Evolutionary conservation across 37 sponge, comb jelly and placozoan species (phyloP).

Genomic region (Eunapius fragilis): DNA sequence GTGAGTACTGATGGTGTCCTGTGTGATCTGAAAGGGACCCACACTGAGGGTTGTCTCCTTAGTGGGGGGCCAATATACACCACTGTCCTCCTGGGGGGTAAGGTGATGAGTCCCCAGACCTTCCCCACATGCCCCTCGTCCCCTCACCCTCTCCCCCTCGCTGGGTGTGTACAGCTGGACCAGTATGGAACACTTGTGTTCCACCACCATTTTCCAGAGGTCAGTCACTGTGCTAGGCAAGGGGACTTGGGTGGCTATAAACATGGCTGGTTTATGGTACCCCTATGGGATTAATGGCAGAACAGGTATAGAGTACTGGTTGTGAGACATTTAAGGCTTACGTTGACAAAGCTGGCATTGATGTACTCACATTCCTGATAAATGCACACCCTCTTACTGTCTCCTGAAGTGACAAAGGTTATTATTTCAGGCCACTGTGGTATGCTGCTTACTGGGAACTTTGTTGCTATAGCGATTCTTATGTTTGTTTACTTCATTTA

Average conservation of each 20-base stretch:
- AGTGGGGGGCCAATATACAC: neutral
- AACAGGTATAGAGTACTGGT: too few species aligned
- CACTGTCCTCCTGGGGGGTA: neutral
- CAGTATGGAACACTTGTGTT: conserved; percentile 82
- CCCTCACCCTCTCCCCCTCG: conserved; percentile 58
- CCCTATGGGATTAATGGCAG: conserved; percentile 26
- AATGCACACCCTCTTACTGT: neutral
- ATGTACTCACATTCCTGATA: neutral
- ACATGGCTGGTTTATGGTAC: conserved; percentile 69
- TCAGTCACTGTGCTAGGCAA: conserved; percentile 81
- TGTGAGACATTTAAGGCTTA: neutral
- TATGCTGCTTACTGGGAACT: conserved; percentile 48
- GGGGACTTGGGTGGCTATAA: conserved; percentile 95
- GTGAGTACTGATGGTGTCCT: neutral
- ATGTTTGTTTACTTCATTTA: conserved; percentile 6
- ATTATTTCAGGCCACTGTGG: neutral
- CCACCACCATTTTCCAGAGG: conserved; percentile 95
- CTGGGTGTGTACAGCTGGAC: conserved; percentile 81
- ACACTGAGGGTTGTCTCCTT: neutral
- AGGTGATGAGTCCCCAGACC: neutral
- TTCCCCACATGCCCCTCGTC: neutral
- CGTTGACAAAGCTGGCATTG: neutral
- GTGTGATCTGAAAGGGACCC: neutral
- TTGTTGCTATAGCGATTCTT: conserved; percentile 62
- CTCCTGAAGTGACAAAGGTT: neutral